These are phyloP conservation scores for Trichogramma dendrolimi DNA, from an alignment of 2,888 invertebrate species.

Conservation along the genomic window DNA sequence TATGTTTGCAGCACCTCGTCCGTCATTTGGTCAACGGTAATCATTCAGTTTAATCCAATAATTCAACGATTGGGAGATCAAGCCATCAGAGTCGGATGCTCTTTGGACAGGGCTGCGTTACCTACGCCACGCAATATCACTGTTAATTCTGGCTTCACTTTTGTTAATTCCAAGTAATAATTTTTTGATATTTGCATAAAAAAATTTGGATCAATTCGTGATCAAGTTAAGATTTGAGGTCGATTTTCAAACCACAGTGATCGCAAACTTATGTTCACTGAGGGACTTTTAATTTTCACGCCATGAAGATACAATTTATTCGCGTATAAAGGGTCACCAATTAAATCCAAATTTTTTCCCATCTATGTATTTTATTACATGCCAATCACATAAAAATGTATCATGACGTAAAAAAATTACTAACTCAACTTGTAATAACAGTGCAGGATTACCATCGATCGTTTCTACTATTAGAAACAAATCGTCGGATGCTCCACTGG, in stretches of 20 bases:
- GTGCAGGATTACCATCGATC: slow-evolving; percentile 47
- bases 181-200: not conserved
- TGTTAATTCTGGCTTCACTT: slow-evolving; percentile 58
- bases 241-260: not conserved
- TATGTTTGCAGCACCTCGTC: slow-evolving; percentile 57
- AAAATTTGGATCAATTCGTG: not conserved
- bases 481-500: slow-evolving; percentile 53
- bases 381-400: too few species aligned
- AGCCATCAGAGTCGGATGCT: slow-evolving; percentile 74
- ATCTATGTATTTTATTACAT: too few species aligned
- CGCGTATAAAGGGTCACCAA: too few species aligned
- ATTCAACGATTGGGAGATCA: slow-evolving; percentile 83
- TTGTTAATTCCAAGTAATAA: slow-evolving; percentile 54
- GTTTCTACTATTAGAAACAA: slow-evolving; percentile 56
- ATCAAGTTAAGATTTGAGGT: not conserved
- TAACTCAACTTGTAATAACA: slow-evolving; percentile 18
- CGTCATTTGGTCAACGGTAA: slow-evolving; percentile 69
- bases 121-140: slow-evolving; percentile 55
- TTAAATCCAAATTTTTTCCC: too few species aligned
- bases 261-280: too few species aligned
- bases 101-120: slow-evolving; percentile 56
- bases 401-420: too few species aligned
- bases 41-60: slow-evolving; percentile 78
- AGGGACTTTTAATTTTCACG: too few species aligned
- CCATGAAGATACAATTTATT: not conserved